Evolutionary conservation across 2,888 invertebrate genomes (phyloP), one percentile per base, ranked within the genome.

Genomic region (Parapristionchus giblindavisi): DNA sequence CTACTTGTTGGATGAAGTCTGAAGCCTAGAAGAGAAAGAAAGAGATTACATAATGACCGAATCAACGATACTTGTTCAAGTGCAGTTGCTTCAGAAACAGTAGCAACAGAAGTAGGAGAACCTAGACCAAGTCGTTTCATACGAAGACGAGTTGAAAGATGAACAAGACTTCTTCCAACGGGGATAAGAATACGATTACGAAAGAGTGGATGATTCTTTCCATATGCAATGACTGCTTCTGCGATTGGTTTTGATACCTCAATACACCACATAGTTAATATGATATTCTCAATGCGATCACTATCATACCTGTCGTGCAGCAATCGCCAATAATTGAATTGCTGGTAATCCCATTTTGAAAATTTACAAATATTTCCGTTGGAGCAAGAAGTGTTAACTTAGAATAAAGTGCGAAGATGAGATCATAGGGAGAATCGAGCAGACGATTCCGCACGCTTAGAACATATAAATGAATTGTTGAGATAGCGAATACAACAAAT

Each of bases 291-390:
- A 17, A 14, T 34, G 17, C 1, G 14, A 29, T 48, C 17, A 54
- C 54, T n/a, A 24, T 21, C 27, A 29, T n/a, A 79, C 80, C 80
- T 87, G 87, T 76, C 87, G 76, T 4, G 85, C 87, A 65, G 84
- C 82, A 73, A 87, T 87, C 84, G 87, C 81, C 60, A 85, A 78
- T 24, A 87, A 81, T 78, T 87, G 87, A 66, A 87, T 79, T 82
- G 84, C 83, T 6, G 87, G 87, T 48, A 87, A 80, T 36, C 87
- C 87, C 87, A 87, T 87, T 43, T 61, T 80, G 11, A 14, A 21
- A 48, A 21, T 48, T 48, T 48, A 48, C n/a, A n/a, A n/a, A n/a
- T n/a, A n/a, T n/a, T n/a, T n/a, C n/a, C n/a, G n/a, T n/a, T n/a
- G n/a, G n/a, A n/a, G n/a, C n/a, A n/a, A n/a, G n/a, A n/a, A n/a